Percentiles rank a stretch among this genome's conserved stretches.
phyloP scores from a whole-genome alignment of 2,888 invertebrate species.

The Oligia latruncula region DNA sequence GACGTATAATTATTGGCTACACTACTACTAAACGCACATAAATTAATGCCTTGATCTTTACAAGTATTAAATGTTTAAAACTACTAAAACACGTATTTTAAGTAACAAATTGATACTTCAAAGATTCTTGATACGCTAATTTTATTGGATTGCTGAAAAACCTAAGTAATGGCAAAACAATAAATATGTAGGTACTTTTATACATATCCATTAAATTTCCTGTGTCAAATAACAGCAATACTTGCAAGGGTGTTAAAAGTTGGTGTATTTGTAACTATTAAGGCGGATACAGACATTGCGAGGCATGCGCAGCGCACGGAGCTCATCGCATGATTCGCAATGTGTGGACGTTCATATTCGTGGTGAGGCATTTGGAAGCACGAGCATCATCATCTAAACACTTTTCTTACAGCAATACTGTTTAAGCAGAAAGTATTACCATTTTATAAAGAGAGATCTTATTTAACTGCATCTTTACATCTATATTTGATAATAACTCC shows the following conservation, averaged over 20 bases:
- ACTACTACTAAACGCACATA: too few species aligned
- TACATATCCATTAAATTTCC: background rate
- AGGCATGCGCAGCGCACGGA: too few species aligned
- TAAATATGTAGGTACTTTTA: background rate
- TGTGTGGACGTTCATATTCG: too few species aligned
- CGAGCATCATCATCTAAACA: background rate
- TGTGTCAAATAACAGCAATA: background rate
- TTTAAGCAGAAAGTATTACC: background rate
- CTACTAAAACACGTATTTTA: background rate
- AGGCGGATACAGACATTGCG: too few species aligned
- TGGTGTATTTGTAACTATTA: background rate
- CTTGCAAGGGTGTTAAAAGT: background rate
- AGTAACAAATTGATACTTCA: background rate
- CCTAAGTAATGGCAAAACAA: background rate
- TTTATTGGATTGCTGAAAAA: conserved; percentile 11
- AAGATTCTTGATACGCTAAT: background rate
- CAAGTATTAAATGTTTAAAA: background rate
- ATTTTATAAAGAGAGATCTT: conserved; percentile 22
- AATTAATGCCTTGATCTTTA: background rate
- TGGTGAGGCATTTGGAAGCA: too few species aligned
- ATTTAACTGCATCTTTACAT: conserved; percentile 18
- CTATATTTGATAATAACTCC: conserved; percentile 37
- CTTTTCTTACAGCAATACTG: background rate
- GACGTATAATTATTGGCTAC: background rate
- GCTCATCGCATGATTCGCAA: too few species aligned